Conservation (phyloP, 2,888 invertebrate species). For the Aporophyla lueneburgensis region DNA sequence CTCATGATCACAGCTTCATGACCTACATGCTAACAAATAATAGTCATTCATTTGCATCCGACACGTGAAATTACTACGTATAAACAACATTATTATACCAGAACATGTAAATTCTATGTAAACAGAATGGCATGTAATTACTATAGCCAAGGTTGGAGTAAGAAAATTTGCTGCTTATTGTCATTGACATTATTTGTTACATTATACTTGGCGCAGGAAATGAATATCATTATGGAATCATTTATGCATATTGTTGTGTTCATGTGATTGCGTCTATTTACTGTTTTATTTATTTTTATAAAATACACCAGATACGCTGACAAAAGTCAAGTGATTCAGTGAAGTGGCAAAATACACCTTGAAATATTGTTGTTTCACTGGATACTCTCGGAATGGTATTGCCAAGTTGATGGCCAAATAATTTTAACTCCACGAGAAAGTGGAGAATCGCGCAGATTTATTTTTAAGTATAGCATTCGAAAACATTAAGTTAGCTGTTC, state of each 20-base stretch:
- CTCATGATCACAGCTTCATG: conserved; percentile 24
- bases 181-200: conserved; percentile 67
- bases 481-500: conserved; percentile 17
- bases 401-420: conserved; percentile 2
- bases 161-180: conserved; percentile 64
- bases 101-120: conserved; percentile 58
- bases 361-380: neutral
- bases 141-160: conserved; percentile 62
- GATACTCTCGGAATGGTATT: neutral
- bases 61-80: conserved; percentile 53
- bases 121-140: conserved; percentile 56
- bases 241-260: conserved; percentile 48
- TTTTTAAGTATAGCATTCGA: conserved; percentile 26
- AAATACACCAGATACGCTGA: neutral
- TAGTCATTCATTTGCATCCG: conserved; percentile 50
- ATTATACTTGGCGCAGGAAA: conserved; percentile 64
- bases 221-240: conserved; percentile 62
- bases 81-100: conserved; percentile 50
- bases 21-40: conserved; percentile 47
- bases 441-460: neutral
- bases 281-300: conserved; percentile 21
- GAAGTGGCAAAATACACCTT: neutral
- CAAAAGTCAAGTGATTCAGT: neutral
- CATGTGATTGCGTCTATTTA: conserved; percentile 35
- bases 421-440: conserved; percentile 19